Conservation (phyloP, 2,888 invertebrate genomes). For the Agonopterix alstromeriana region DNA sequence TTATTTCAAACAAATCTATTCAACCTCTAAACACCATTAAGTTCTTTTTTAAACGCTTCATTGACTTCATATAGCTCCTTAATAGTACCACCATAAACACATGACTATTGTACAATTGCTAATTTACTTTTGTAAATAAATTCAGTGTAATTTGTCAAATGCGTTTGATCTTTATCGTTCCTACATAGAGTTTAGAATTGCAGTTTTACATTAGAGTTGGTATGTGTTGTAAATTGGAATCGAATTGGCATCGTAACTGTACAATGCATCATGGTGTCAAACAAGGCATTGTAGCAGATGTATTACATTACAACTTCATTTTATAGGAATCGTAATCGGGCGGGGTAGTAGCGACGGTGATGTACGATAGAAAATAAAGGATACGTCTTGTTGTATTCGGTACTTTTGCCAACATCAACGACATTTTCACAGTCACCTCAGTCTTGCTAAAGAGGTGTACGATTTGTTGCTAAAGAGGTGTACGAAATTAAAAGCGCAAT, state of each 20-base stretch:
- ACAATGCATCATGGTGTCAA: conserved; percentile 62
- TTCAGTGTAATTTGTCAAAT: neutral
- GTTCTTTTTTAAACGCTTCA: conserved; percentile 33
- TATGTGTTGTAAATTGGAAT: conserved; percentile 42
- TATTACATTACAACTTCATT: conserved; percentile 70
- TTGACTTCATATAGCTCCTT: conserved; percentile 29
- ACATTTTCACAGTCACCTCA: too few species aligned
- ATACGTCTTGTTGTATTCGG: conserved; percentile 12
- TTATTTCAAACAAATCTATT: neutral
- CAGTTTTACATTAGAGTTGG: neutral
- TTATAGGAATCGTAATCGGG: conserved; percentile 57
- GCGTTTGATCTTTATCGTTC: neutral
- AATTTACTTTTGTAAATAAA: conserved; percentile 26
- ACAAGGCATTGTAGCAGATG: conserved; percentile 62
- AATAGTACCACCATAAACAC: conserved; percentile 42
- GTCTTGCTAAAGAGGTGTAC: too few species aligned
- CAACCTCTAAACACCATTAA: conserved; percentile 18
- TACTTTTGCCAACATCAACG: too few species aligned
- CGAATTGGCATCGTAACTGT: conserved; percentile 23
- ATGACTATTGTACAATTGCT: conserved; percentile 40
- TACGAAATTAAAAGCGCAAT: too few species aligned
- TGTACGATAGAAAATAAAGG: conserved; percentile 21
- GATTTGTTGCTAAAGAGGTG: too few species aligned
- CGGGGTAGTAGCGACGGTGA: conserved; percentile 29
- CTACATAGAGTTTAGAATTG: neutral